Evolutionary conservation across 2,797 vertebrate species (phyloP).

Genomic region (Hirundo rustica): DNA sequence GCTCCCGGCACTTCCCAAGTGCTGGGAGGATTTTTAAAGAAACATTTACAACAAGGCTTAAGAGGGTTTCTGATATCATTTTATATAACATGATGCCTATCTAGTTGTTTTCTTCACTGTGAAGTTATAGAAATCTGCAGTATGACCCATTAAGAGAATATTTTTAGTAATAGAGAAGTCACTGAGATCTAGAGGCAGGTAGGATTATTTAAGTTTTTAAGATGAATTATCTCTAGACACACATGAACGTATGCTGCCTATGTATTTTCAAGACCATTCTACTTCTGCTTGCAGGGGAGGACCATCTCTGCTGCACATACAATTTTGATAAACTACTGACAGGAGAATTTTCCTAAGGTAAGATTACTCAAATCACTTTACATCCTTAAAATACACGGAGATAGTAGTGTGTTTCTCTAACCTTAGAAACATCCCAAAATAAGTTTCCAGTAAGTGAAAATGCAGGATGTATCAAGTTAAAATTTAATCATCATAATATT

Average conservation of each 20-base stretch:
- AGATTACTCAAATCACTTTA: neutral
- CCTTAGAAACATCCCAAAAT: neutral
- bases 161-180: neutral
- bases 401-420: neutral
- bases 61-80: neutral
- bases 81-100: neutral
- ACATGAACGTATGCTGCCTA: neutral
- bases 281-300: neutral
- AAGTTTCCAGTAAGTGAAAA: constrained; percentile 19
- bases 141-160: neutral
- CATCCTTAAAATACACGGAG: neutral
- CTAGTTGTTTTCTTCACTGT: neutral
- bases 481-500: neutral
- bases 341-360: neutral
- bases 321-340: neutral
- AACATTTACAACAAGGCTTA: neutral
- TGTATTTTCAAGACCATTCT: constrained; percentile 35
- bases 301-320: neutral
- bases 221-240: neutral
- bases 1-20: fast-evolving
- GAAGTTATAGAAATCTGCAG: neutral
- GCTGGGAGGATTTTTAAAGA: neutral
- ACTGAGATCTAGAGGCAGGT: neutral
- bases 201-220: neutral
- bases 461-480: neutral